phyloP scores from a whole-genome alignment of 2,888 invertebrate genomes.

The Papilio elwesi region DNA sequence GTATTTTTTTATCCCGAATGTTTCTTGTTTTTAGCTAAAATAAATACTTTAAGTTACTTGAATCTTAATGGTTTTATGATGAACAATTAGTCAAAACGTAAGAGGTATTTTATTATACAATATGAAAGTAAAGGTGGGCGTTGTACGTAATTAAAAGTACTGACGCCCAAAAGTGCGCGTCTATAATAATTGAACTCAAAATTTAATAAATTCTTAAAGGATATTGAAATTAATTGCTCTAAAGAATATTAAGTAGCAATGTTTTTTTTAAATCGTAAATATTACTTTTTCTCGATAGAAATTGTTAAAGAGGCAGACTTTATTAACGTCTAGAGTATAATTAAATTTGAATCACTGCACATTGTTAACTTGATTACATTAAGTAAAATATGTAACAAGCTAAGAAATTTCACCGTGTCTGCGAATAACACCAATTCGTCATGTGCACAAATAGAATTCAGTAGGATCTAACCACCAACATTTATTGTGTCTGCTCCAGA shows the following conservation, averaged over 20 bases:
- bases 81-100: background rate
- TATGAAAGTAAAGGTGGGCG: background rate
- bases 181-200: background rate
- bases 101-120: background rate
- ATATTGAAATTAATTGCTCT: background rate
- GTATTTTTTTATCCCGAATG: too few relatives aligned
- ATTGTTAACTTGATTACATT: too few relatives aligned
- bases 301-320: background rate
- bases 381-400: too few relatives aligned
- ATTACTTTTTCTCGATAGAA: background rate
- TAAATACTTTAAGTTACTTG: too few relatives aligned
- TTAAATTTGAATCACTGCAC: too few relatives aligned
- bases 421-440: too few relatives aligned
- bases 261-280: background rate
- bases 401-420: too few relatives aligned
- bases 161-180: background rate
- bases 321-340: too few relatives aligned
- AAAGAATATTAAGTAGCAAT: slow-evolving; percentile 1
- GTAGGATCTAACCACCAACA: too few relatives aligned
- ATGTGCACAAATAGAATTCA: too few relatives aligned
- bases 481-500: too few relatives aligned
- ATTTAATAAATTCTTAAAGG: slow-evolving; percentile 2
- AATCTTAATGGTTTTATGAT: background rate
- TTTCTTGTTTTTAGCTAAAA: too few relatives aligned
- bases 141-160: background rate